A percentile compares a stretch with the other conserved stretches of the same genome.
Evolutionary conservation across 1,140 invertebrate genomes (phyloP).

Genomic region (Parasteatoda tepidariorum): DNA sequence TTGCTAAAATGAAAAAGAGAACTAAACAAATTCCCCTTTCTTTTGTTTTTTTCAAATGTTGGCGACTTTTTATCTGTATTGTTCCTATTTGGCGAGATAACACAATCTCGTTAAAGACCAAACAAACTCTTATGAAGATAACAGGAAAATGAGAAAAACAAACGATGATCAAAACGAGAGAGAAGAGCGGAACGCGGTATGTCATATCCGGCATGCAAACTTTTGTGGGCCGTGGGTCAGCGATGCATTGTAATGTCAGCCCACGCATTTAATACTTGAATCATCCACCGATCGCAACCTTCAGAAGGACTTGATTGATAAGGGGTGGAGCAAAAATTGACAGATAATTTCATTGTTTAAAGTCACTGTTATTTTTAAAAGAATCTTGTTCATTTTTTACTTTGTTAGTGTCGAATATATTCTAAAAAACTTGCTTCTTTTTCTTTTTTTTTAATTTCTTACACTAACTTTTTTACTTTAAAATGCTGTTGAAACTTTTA

Average conservation of each 20-base stretch:
- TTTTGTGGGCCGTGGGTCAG: conserved; percentile 25
- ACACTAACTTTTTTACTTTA: too few species aligned
- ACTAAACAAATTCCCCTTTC: neutral
- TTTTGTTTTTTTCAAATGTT: neutral
- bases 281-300: conserved; percentile 23
- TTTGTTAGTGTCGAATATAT: too few species aligned
- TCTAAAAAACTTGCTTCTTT: too few species aligned
- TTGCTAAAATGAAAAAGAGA: neutral
- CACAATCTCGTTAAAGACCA: neutral
- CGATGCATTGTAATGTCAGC: conserved; percentile 26
- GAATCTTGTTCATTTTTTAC: too few species aligned
- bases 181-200: neutral
- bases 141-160: neutral
- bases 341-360: too few species aligned
- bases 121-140: neutral
- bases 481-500: too few species aligned
- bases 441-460: too few species aligned
- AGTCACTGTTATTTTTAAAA: too few species aligned
- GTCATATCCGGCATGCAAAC: conserved; percentile 46
- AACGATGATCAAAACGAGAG: neutral
- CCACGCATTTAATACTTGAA: conserved; percentile 30
- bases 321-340: neutral
- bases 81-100: neutral
- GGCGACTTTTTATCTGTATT: neutral
- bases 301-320: conserved; percentile 20